Percentiles rank a stretch among this genome's conserved stretches.
These are phyloP conservation scores for Cylas formicarius DNA, from an alignment of 1,140 invertebrate genomes.

Conservation along the genomic window DNA sequence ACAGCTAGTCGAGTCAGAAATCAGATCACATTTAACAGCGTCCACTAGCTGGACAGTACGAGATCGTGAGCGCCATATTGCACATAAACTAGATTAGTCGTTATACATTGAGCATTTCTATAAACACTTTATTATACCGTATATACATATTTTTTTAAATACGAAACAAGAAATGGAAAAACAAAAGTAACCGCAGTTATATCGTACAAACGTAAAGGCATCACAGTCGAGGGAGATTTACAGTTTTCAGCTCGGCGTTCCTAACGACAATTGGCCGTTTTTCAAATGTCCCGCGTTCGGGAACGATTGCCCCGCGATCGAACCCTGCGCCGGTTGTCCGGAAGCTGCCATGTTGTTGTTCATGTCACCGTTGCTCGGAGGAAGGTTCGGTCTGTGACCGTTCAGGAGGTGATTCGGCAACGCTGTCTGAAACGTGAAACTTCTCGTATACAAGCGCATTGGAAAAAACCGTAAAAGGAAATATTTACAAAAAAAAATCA, in stretches of 20 bases:
- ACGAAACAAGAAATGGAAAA: too few species aligned
- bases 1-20: too few species aligned
- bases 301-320: slow-evolving; percentile 34
- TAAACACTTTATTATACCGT: too few species aligned
- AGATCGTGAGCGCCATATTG: too few species aligned
- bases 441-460: not conserved
- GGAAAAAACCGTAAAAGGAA: not conserved
- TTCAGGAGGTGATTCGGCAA: slow-evolving; percentile 40
- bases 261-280: slow-evolving; percentile 36
- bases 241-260: slow-evolving; percentile 40
- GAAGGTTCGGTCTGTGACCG: slow-evolving; percentile 35
- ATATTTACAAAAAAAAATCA: not conserved
- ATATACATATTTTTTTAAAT: too few species aligned
- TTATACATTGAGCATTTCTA: too few species aligned
- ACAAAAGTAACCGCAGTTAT: too few species aligned
- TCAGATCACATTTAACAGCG: too few species aligned
- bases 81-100: too few species aligned
- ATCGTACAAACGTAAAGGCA: too few species aligned
- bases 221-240: slow-evolving; percentile 28
- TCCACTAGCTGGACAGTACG: too few species aligned
- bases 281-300: slow-evolving; percentile 35
- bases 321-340: slow-evolving; percentile 32
- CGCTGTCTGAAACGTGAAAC: slow-evolving; percentile 32
- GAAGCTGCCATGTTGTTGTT: slow-evolving; percentile 41
- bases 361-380: slow-evolving; percentile 37